These are phyloP conservation scores for Prionailurus bengalensis DNA, from an alignment of 2,113 vertebrate species.

Conservation along the genomic window DNA sequence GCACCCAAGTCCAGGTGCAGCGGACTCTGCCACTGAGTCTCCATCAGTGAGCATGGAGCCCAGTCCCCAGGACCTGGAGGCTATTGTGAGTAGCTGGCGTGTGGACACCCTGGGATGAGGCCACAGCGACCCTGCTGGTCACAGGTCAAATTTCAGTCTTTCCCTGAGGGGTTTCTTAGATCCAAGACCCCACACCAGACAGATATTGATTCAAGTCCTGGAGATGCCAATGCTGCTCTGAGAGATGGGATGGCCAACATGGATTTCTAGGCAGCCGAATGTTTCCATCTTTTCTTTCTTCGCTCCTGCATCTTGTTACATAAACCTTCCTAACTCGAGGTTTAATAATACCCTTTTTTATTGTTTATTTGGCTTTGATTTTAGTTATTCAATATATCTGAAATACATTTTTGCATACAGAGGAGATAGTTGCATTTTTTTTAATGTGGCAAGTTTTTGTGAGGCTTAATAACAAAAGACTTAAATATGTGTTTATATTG, in stretches of 20 bases:
- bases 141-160: neutral
- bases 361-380: neutral
- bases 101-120: too few species aligned
- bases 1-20: neutral
- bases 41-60: neutral
- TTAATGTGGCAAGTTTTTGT: neutral
- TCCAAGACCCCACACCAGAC: neutral
- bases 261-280: neutral
- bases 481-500: neutral
- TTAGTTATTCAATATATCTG: neutral
- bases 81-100: rapidly evolving
- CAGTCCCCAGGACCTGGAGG: neutral
- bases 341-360: neutral
- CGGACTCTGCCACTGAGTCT: neutral
- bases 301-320: neutral
- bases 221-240: neutral
- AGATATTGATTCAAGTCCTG: neutral
- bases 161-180: neutral
- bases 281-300: neutral
- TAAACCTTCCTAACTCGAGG: neutral
- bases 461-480: neutral
- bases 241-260: neutral
- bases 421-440: neutral
- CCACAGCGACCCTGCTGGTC: neutral
- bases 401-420: neutral